Base-by-base conservation (phyloP, 2,797 vertebrate genomes). In the Crypturellus tataupa region DNA sequence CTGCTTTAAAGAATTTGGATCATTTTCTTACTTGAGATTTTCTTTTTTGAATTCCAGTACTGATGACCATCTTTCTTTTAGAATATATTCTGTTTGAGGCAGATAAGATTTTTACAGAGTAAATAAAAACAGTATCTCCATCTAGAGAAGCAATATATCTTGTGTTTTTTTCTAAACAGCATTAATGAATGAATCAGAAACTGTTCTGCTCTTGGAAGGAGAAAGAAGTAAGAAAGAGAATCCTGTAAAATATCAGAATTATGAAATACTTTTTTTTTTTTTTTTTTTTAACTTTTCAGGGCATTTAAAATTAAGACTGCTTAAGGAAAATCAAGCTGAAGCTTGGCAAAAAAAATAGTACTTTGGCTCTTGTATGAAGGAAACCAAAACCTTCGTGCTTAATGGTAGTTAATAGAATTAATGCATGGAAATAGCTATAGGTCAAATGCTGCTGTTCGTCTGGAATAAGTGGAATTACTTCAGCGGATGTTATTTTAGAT, bases 361-460 rank as follows among this genome's bases (percentile, higher is more conserved):
- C 0, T 69, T 72, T 84, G 33, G 10, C 4, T 86, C 85, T 86
- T 88, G 6, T 24, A 27, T 56, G n/a, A 77, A 80, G 33, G 65
- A 81, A 58, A 17, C 19, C 80, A 86, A 84, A 58, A 70, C 2
- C 6, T 40, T 63, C 21, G 72, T 39, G 55, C 69, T 72, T 70
- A 51, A 62, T 79, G 56, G 51, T 59, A 81, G 51, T 73, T 71
- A 88, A 70, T 23, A 42, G 17, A 81, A 46, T 76, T 39, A 72
- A 13, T 70, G 86, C 76, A n/a, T 79, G 55, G 47, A 89, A 89
- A 39, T 49, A 87, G 46, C 37, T 90, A 37, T 79, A 88, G 83
- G 87, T 93, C 37, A 90, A 81, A 12, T 51, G 29, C 25, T 72
- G 20, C 40, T 90, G 39, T 16, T 46, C 15, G 13, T 90, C 51